phyloP scores from a whole-genome alignment of 2,797 vertebrate species.

The Channallabes apus region DNA sequence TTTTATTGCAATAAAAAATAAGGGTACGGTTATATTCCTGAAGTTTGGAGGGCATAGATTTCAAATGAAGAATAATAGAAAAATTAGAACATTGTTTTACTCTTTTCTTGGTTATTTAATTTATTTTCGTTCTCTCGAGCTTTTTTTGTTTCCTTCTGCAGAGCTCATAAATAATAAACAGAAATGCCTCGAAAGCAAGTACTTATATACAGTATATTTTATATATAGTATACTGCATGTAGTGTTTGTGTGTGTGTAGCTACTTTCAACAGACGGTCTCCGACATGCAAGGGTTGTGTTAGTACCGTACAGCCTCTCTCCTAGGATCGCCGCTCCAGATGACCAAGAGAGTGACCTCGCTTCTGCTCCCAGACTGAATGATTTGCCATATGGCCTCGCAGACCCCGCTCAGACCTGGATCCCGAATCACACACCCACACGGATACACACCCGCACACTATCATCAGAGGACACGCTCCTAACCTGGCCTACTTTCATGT shows the following conservation, averaged over 20 bases:
- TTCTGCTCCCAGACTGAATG: slow-evolving; percentile 42
- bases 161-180: not conserved
- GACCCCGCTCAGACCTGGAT: slow-evolving; percentile 43
- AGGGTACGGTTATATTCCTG: slow-evolving; percentile 1
- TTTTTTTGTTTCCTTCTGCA: not conserved
- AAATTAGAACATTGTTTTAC: slow-evolving; percentile 24
- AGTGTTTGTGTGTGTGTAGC: not conserved
- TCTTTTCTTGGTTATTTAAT: slow-evolving; percentile 11
- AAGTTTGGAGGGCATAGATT: not conserved
- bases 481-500: slow-evolving; percentile 52
- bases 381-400: slow-evolving; percentile 48
- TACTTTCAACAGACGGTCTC: not conserved
- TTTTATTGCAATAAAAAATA: slow-evolving; percentile 19
- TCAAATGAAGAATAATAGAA: slow-evolving; percentile 28
- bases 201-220: not conserved
- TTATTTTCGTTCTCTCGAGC: not conserved
- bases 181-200: not conserved
- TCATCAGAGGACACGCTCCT: slow-evolving; percentile 27
- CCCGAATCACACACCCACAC: slow-evolving; percentile 32
- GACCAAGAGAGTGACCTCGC: slow-evolving; percentile 37
- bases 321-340: slow-evolving; percentile 42
- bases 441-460: slow-evolving; percentile 11
- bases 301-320: not conserved
- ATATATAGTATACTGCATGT: not conserved
- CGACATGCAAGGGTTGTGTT: not conserved